Conservation (phyloP, 2,797 vertebrate species). For the Furcifer pardalis region DNA sequence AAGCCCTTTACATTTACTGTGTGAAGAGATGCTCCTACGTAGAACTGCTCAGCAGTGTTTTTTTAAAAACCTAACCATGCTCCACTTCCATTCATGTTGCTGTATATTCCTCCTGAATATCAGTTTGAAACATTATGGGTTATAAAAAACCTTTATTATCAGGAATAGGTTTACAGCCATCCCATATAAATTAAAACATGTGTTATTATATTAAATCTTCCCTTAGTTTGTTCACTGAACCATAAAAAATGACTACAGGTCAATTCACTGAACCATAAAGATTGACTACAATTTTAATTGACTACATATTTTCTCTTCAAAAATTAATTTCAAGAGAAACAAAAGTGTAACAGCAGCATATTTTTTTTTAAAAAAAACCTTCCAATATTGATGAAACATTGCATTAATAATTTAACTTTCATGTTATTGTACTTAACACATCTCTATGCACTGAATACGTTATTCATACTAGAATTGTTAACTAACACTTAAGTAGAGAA, state of each 20-base stretch:
- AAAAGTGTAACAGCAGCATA: neutral
- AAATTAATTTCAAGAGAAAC: neutral
- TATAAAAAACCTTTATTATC: neutral
- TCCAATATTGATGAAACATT: neutral
- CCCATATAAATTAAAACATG: neutral
- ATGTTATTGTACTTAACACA: neutral
- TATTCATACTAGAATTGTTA: neutral
- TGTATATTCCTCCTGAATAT: neutral
- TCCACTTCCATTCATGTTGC: neutral
- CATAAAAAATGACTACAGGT: too few relatives aligned
- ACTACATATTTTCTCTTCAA: too few relatives aligned
- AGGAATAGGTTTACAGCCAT: neutral
- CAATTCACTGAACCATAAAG: too few relatives aligned
- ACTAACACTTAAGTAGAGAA: neutral
- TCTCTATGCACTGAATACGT: neutral
- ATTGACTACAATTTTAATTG: too few relatives aligned
- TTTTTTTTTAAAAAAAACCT: neutral
- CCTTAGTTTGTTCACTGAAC: neutral
- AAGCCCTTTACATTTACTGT: neutral
- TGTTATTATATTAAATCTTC: neutral
- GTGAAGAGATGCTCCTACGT: accelerated
- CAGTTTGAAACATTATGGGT: neutral
- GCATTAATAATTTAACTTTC: neutral
- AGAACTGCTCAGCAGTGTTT: accelerated
- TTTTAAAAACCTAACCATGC: neutral